A percentile compares a stretch with the other conserved stretches of the same genome.
Conservation (phyloP, 2,113 vertebrate genomes). For the Merops nubicus region DNA sequence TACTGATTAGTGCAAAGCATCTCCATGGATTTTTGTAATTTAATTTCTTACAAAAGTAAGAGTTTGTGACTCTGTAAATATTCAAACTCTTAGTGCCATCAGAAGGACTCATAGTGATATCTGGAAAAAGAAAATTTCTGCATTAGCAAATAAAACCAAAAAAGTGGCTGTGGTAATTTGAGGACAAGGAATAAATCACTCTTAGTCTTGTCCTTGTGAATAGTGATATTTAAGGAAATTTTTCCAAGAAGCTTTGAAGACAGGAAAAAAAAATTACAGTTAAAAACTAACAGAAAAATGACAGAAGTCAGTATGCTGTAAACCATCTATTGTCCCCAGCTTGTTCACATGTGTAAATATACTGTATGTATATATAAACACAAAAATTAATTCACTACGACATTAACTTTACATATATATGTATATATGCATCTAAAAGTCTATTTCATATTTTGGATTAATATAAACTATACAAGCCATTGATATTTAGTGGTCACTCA, state of each 20-base stretch:
- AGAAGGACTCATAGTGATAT: not conserved
- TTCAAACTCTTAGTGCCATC: not conserved
- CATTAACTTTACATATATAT: not conserved
- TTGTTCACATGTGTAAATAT: not conserved
- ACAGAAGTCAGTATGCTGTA: not conserved
- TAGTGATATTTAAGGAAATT: not conserved
- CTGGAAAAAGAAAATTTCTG: not conserved
- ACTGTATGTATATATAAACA: not conserved
- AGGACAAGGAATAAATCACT: not conserved
- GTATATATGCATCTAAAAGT: not conserved
- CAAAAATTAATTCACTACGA: not conserved
- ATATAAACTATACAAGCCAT: accelerated
- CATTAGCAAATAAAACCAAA: not conserved
- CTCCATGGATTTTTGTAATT: not conserved
- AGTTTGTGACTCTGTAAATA: not conserved
- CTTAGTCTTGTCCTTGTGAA: not conserved
- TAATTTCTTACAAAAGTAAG: not conserved
- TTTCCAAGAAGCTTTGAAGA: not conserved
- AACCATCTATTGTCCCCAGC: not conserved
- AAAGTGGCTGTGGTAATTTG: not conserved
- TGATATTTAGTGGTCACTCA: not conserved
- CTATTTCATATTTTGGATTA: not conserved
- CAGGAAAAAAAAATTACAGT: not conserved
- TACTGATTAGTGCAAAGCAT: not conserved
- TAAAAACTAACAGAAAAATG: not conserved